phyloP scores from a whole-genome alignment of 2,113 vertebrate genomes.

The Crotalus horridus region DNA sequence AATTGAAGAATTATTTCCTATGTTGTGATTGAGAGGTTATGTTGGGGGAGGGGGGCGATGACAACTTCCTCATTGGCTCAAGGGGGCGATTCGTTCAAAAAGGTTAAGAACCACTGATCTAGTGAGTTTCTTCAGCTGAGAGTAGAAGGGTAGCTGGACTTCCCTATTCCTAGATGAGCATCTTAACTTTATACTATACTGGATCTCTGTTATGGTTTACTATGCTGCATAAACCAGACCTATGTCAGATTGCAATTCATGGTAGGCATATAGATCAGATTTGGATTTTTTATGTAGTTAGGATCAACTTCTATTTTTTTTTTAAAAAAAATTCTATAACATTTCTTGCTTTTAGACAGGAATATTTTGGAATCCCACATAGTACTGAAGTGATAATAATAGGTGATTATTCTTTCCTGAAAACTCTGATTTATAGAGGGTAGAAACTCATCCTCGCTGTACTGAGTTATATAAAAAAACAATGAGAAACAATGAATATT shows the following conservation, averaged over 20 bases:
- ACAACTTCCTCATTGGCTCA: no score
- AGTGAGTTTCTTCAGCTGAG: not conserved
- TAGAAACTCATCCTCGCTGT: no score
- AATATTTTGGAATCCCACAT: not conserved
- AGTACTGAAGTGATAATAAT: not conserved
- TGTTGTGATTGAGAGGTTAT: no score
- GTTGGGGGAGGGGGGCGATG: no score
- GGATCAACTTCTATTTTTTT: not conserved
- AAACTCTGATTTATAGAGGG: not conserved
- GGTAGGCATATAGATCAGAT: not conserved
- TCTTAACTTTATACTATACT: not conserved
- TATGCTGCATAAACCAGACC: not conserved
- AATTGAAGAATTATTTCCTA: no score
- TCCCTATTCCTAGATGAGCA: not conserved
- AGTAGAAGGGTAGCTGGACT: not conserved
- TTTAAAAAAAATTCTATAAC: not conserved
- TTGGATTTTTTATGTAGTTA: not conserved
- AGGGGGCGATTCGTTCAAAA: no score
- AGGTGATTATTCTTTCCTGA: not conserved
- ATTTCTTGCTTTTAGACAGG: not conserved
- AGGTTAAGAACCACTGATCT: not conserved
- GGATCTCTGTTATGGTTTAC: not conserved
- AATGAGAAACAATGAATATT: no score
- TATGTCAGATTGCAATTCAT: not conserved
- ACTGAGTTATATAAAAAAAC: no score